Base-by-base conservation (phyloP, 2,797 vertebrate genomes). In the Moxostoma hubbsi region DNA sequence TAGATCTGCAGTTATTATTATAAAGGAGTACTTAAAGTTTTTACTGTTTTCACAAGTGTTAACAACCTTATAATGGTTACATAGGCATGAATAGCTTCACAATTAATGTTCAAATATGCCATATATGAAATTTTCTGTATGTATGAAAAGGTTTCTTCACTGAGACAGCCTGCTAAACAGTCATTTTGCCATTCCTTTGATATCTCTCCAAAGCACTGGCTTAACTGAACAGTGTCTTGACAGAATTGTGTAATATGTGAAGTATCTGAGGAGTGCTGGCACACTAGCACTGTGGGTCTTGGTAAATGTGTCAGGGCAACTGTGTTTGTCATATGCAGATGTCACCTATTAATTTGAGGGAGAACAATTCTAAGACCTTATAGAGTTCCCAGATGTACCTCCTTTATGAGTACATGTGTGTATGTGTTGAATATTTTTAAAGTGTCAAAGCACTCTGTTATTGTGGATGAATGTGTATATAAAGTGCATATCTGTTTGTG, bases 301-400 rank as follows among this genome's bases (percentile, higher is more conserved):
- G 9, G 49, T 55, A 43, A 76, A 79, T 62, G 65, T 75, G 80
- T 77, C 82, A 84, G 51, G 74, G 72, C 81, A 57, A 15, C 70
- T 49, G 83, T 82, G 82, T 84, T 82, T 83, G 76, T 85, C 84
- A 84, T 81, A 69, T 79, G 78, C 82, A 87, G 81, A 85, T 88
- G 85, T 86, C 85, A 75, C 72, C 62, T 46, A 59, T 82, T 82
- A 81, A 85, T 82, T 73, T 82, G 66, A 81, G 63, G 80, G 59
- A 73, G 84, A 87, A 84, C 86, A 86, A 85, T 87, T 86, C 85
- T 81, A 64, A 81, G 73, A 81, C 82, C 2, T 24, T 72, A 82
- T 61, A 72, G 76, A 74, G 82, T 69, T 59, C 54, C 73, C 85
- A 84, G 84, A 83, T 85, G 87, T 84, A 82, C 79, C 49, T 81